These are phyloP conservation scores for Otus sunia DNA, from an alignment of 2,113 vertebrate species.

Conservation along the genomic window DNA sequence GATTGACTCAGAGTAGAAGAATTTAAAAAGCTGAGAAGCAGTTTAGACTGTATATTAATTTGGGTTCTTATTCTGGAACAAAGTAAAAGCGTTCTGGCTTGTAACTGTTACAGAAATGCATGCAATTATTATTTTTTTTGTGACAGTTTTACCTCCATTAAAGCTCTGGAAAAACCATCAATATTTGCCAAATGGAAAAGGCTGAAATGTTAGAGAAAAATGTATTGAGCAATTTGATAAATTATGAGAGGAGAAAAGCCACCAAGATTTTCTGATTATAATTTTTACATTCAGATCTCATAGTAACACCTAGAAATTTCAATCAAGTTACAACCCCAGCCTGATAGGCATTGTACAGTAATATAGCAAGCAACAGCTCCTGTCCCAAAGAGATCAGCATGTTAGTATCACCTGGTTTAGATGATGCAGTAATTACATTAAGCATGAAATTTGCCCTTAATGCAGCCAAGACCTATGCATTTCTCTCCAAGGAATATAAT, in stretches of 20 bases:
- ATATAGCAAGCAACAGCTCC: background rate
- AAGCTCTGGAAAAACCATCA: background rate
- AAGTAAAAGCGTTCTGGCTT: background rate
- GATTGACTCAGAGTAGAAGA: background rate
- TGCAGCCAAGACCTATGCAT: background rate
- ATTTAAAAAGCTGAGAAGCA: background rate
- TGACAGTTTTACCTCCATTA: conserved; percentile 9
- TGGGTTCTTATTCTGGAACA: background rate
- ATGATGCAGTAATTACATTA: background rate
- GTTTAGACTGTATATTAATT: background rate
- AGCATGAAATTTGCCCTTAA: background rate
- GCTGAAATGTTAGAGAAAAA: background rate
- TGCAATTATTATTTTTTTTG: background rate
- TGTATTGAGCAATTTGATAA: background rate
- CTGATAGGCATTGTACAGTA: background rate
- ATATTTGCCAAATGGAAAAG: conserved; percentile 5
- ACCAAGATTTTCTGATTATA: background rate
- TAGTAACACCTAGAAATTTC: background rate
- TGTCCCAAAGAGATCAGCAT: background rate
- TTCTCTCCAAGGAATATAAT: background rate
- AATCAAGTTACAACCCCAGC: background rate
- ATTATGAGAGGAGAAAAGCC: background rate
- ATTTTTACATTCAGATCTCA: background rate
- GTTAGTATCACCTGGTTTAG: background rate
- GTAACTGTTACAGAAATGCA: background rate